Base-by-base conservation (phyloP, 1,140 invertebrate species). In the Amyelois transitella region DNA sequence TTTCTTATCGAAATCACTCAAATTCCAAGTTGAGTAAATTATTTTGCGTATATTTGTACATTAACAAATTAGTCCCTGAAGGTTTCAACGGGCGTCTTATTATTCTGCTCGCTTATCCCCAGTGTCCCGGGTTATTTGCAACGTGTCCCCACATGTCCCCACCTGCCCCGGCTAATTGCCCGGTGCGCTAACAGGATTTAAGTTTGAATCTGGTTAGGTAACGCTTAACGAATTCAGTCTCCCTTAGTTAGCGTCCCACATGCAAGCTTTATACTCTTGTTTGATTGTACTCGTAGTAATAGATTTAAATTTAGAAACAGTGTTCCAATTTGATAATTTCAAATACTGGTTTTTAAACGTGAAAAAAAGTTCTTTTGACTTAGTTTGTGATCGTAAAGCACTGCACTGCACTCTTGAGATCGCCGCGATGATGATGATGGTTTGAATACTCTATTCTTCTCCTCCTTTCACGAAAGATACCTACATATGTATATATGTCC, bases 201-300 rank as follows among this genome's bases (percentile, higher is more conserved):
- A 77, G 72, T 77, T 79, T 65, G 62, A 71, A 77, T 72, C 66
- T 70, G 67, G 72, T 76, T 79, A 70, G 66, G 68, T 64, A 24
- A 49, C 51, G 66, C 65, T 75, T 76, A 76, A 76, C 69, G 73
- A 78, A 76, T 74, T 72, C 69, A 66, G 66, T 60, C 53, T 55
- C 53, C 53, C 53, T 55, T 60, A 60, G 58, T 60, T 60, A 60
- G 53, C 53, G 49, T 28, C 53, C 49, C 58, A 54, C 53, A 45
- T 55, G 53, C 19, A 14, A 55, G 47, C 53, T 43, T 54, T 47
- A 21, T 48, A 48, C 32, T 38, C 32, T n/a, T 38, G 32, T 38
- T 38, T 38, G 5, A 38, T 38, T 38, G 12, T n/a, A n/a, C n/a
- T n/a, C n/a, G n/a, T 38, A n/a, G 32, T 38, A 14, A 14, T 14